Conservation (phyloP, 2,113 vertebrate species). For the Glaucidium brasilianum region DNA sequence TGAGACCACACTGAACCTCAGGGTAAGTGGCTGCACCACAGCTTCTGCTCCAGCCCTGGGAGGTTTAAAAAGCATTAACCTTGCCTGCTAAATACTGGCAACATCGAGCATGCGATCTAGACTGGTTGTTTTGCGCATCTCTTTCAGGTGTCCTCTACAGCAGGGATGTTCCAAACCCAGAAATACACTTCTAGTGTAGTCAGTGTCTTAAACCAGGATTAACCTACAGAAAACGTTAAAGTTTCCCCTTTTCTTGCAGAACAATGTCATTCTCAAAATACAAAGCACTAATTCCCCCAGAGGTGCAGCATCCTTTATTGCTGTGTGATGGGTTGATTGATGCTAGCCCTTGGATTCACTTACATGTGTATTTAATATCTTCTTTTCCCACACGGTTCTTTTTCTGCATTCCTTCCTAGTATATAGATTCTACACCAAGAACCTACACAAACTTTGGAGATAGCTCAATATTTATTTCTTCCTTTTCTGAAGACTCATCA, state of each 20-base stretch:
- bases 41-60: neutral
- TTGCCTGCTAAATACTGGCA: neutral
- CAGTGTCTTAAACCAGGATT: neutral
- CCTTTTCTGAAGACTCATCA: neutral
- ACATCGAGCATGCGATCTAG: neutral
- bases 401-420: neutral
- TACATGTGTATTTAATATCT: too few species aligned
- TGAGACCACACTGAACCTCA: neutral
- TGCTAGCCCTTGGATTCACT: neutral
- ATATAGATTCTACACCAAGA: neutral
- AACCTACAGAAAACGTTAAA: neutral
- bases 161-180: neutral
- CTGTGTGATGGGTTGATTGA: neutral
- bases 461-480: neutral
- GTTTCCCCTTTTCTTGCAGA: neutral
- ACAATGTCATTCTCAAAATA: rapidly evolving
- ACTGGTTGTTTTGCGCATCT: neutral
- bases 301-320: neutral
- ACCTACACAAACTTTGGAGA: neutral
- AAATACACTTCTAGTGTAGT: neutral
- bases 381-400: neutral
- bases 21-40: neutral
- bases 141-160: neutral
- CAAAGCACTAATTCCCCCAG: neutral
- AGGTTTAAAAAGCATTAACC: neutral